Conservation (phyloP, 2,797 vertebrate genomes). For the Enteromius argenteus region DNA sequence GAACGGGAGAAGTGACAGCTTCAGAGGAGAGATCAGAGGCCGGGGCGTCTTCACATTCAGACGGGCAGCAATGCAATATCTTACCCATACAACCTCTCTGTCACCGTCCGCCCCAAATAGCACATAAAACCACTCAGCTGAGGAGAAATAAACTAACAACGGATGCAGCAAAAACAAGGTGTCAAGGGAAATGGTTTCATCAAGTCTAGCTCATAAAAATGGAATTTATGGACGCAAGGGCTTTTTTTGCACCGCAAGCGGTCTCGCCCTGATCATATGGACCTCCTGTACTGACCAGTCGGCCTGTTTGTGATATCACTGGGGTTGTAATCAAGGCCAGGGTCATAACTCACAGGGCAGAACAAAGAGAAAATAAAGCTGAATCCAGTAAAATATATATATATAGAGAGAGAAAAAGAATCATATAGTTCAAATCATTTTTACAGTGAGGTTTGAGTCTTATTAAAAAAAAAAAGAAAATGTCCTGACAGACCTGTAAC, state of each 20-base stretch:
- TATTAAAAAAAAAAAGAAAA: constrained; percentile 57
- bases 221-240: constrained; percentile 61
- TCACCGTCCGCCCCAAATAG: constrained; percentile 62
- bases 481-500: constrained; percentile 62
- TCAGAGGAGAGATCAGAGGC: constrained; percentile 45
- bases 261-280: constrained; percentile 40
- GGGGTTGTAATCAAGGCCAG: constrained; percentile 66
- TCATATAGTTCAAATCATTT: constrained; percentile 65
- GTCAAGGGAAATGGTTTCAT: constrained; percentile 81
- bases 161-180: constrained; percentile 71
- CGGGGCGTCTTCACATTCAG: constrained; percentile 5
- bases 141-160: constrained; percentile 78
- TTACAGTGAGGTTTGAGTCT: constrained; percentile 63
- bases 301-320: constrained; percentile 46
- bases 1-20: constrained; percentile 40
- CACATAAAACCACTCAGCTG: constrained; percentile 73
- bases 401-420: constrained; percentile 21
- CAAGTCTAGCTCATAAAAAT: constrained; percentile 78
- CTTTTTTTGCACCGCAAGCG: constrained; percentile 41
- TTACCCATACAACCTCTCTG: constrained; percentile 47
- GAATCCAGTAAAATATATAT: constrained; percentile 61
- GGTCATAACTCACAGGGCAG: constrained; percentile 68
- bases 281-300: constrained; percentile 56
- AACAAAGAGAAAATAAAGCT: constrained; percentile 63
- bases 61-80: constrained; percentile 34